Base-by-base conservation (phyloP, 2,888 invertebrate genomes). In the Cantharis lateralis region DNA sequence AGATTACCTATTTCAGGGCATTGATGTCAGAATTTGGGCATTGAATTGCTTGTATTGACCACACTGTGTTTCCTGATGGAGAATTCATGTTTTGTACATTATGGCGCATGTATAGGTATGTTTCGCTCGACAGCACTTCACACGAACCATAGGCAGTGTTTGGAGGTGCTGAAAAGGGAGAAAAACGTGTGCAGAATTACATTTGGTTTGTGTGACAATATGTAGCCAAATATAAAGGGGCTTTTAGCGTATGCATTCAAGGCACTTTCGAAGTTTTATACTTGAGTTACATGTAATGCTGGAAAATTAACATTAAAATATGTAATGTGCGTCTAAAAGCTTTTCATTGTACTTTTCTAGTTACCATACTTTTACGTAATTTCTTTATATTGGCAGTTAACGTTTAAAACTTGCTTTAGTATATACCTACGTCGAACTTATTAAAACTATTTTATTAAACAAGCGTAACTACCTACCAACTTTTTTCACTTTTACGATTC, bases 21-120 rank as follows among this genome's bases (percentile, higher is more conserved):
- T 48, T 48, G 48, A 48, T 48, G 48, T 48, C 48, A 48, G 48
- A 48, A 48, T 48, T 48, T 48, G 48, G n/a, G 48, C 48, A 48
- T 48, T 48, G 48, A 48, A 48, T 16, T 20, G 76, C 68, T 71
- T 71, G 70, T 74, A 71, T 74, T 77, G 77, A 77, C 77, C 77
- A 69, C 48, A 64, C 62, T 66, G 64, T 72, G 72, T 72, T 72
- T 74, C 62, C 70, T 77, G 83, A 83, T 83, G 83, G 83, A 82
- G 82, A 82, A 82, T 81, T 80, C 82, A 79, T 83, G 83, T 83
- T 83, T 81, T 78, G 80, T 79, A 78, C 81, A 81, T 80, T 81
- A 81, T 80, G 68, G 80, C 76, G 78, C 81, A 79, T 81, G 81
- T 82, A 82, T 79, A 81, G 76, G 82, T 79, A 82, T 81, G 81